phyloP scores from a whole-genome alignment of 2,888 invertebrate species.

The Megaustenia siamemsis region DNA sequence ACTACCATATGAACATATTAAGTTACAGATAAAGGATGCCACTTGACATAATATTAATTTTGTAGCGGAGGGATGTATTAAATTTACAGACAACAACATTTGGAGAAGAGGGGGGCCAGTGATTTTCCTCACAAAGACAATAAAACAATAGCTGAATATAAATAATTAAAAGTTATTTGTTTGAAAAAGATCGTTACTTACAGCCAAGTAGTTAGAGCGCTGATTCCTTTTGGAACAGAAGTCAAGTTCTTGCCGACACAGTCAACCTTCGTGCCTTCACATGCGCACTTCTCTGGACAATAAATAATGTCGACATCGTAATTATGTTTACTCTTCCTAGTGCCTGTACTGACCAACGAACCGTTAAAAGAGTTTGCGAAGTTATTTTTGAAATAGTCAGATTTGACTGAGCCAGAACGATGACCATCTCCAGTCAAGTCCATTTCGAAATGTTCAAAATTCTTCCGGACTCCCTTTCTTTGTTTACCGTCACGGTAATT shows the following conservation, averaged over 20 bases:
- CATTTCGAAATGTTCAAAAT: background rate
- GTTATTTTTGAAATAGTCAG: background rate
- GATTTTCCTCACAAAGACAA: too few species aligned
- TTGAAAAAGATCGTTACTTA: too few species aligned
- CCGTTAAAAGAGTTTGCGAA: background rate
- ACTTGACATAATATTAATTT: too few species aligned
- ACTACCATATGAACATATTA: too few species aligned
- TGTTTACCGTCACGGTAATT: background rate
- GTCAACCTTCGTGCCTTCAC: constrained; percentile 49
- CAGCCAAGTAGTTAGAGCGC: constrained; percentile 50
- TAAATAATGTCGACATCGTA: background rate
- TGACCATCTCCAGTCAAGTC: background rate
- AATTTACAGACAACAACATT: too few species aligned
- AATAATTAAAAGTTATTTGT: too few species aligned
- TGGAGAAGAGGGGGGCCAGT: too few species aligned
- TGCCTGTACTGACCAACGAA: background rate
- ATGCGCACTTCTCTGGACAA: constrained; percentile 56
- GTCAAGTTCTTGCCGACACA: constrained; percentile 57
- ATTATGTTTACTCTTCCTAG: background rate
- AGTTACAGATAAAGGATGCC: too few species aligned
- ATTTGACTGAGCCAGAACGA: background rate
- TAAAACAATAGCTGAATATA: too few species aligned
- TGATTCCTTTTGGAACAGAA: constrained; percentile 53
- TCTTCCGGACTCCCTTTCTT: background rate
- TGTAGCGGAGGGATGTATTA: too few species aligned